phyloP scores from a whole-genome alignment of 2,888 invertebrate genomes.

The Brachyptera putata region DNA sequence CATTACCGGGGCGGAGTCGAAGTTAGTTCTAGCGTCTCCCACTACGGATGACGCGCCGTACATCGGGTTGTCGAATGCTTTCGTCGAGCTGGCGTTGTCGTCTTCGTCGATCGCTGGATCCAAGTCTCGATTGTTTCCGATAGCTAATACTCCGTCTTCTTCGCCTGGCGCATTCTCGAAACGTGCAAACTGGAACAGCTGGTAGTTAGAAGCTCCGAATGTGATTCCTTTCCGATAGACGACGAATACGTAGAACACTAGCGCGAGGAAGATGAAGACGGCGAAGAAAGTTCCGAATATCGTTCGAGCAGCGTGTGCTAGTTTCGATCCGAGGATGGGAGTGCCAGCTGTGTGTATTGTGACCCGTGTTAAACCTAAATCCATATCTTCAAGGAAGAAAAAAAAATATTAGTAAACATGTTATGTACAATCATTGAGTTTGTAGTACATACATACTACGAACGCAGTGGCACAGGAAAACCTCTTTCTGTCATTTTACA shows the following conservation, averaged over 20 bases:
- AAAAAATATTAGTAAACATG: too few species aligned
- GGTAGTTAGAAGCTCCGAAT: slow-evolving; percentile 33
- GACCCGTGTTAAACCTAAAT: slow-evolving; percentile 35
- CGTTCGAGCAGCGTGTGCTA: slow-evolving; percentile 35
- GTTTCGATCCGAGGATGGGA: slow-evolving; percentile 35
- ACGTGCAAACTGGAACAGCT: slow-evolving; percentile 42
- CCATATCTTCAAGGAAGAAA: not conserved
- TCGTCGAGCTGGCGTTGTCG: not conserved
- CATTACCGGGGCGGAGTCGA: not conserved
- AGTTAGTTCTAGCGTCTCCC: not conserved
- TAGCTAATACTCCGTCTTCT: not conserved
- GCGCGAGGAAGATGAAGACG: slow-evolving; percentile 35
- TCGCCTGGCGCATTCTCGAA: slow-evolving; percentile 41
- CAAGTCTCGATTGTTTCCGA: not conserved
- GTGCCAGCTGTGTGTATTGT: slow-evolving; percentile 37
- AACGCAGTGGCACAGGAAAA: too few species aligned
- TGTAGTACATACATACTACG: not conserved
- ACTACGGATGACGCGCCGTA: slow-evolving; percentile 11
- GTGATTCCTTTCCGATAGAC: slow-evolving; percentile 41
- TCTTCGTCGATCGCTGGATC: not conserved
- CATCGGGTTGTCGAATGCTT: slow-evolving; percentile 25
- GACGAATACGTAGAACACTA: slow-evolving; percentile 37
- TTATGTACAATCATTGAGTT: too few species aligned
- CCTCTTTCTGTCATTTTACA: too few species aligned
- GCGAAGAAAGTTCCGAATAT: slow-evolving; percentile 38